phyloP scores from a whole-genome alignment of 1,140 invertebrate genomes.

The Drosophila arawakana region DNA sequence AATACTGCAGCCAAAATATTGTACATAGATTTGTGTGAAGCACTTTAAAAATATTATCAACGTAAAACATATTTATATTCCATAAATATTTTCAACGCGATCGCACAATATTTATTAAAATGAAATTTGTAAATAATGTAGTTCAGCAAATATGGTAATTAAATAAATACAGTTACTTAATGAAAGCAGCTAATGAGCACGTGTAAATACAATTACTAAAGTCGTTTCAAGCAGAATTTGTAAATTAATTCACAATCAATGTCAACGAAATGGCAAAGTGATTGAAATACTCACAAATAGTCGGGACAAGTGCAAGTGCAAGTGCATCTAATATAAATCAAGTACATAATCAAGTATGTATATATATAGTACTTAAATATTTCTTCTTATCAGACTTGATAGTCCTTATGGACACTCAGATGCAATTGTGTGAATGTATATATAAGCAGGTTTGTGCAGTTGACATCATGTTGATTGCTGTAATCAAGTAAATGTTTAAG shows the following conservation, averaged over 20 bases:
- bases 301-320: constrained; percentile 5
- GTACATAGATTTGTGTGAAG: constrained; percentile 49
- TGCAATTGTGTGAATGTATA: constrained; percentile 1
- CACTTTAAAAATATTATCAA: constrained; percentile 11
- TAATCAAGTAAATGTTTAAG: constrained; percentile 60
- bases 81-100: constrained; percentile 25
- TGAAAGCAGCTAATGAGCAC: constrained; percentile 62
- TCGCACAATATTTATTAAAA: constrained; percentile 21
- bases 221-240: constrained; percentile 61
- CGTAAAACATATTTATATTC: constrained; percentile 7
- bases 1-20: constrained; percentile 38
- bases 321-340: constrained; percentile 22
- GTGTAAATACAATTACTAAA: constrained; percentile 69
- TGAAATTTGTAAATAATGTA: constrained; percentile 61
- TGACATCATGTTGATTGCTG: constrained; percentile 53
- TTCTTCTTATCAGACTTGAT: constrained; percentile 25
- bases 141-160: constrained; percentile 39
- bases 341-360: constrained; percentile 24
- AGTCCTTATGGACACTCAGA: constrained; percentile 3
- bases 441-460: constrained; percentile 5
- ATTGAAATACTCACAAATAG: constrained; percentile 8
- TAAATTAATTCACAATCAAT: constrained; percentile 72
- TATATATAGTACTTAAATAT: not conserved
- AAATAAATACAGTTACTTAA: constrained; percentile 48
- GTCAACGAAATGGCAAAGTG: constrained; percentile 40